These are phyloP conservation scores for Diuraphis noxia DNA, from an alignment of 1,140 invertebrate genomes.

Conservation along the genomic window DNA sequence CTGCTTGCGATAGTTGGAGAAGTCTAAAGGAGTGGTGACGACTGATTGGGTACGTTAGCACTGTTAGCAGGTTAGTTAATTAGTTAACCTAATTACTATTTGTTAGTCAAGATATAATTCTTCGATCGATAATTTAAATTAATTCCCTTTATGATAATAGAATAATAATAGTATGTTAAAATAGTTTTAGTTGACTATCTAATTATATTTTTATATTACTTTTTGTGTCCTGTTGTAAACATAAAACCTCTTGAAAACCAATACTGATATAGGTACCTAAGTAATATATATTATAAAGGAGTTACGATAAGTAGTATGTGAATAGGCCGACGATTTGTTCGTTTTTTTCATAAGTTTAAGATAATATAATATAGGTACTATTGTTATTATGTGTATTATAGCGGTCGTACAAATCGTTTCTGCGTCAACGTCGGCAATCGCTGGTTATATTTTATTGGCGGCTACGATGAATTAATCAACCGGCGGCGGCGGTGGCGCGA, in stretches of 20 bases:
- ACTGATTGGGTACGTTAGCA: background rate
- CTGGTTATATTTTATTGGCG: constrained; percentile 12
- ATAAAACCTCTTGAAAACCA: background rate
- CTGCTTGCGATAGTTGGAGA: background rate
- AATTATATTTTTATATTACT: background rate
- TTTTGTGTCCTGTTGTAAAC: background rate
- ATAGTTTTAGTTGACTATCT: background rate
- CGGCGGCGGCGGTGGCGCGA: background rate
- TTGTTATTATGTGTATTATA: background rate
- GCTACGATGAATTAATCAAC: constrained; percentile 42
- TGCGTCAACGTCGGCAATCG: background rate
- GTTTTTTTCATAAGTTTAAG: background rate
- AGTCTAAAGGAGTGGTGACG: background rate
- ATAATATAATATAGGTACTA: background rate
- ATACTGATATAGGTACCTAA: background rate
- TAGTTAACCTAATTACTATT: background rate
- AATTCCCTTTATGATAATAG: background rate
- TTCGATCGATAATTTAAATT: background rate
- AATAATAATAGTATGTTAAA: background rate
- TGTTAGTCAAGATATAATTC: background rate
- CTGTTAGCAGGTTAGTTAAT: no score
- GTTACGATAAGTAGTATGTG: background rate
- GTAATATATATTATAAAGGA: background rate
- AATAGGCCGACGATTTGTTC: background rate
- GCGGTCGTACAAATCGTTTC: constrained; percentile 28